Evolutionary conservation across 2,113 vertebrate species (phyloP), one percentile per base, ranked within the genome.

Genomic region (Gadus chalcogrammus): DNA sequence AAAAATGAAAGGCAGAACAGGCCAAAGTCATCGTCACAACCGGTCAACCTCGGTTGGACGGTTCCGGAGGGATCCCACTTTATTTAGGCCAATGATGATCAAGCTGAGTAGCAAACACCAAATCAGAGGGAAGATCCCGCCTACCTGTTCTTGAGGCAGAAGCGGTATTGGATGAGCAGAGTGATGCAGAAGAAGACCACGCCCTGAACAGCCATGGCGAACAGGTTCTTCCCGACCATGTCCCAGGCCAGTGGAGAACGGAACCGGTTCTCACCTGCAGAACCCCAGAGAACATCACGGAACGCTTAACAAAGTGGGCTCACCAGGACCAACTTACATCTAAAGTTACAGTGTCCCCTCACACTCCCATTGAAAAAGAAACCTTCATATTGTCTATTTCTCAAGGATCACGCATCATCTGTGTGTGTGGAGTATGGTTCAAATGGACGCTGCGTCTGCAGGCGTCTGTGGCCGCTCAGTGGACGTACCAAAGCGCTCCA

Each of bases 181-280:
- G 97, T 99, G 80, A 99, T 97, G 65, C 85, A 80, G 81, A 99
- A 99, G 90, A 99, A 99, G 65, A 98, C 88, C 18, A 93, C 89
- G 0, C 97, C 97, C 82, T 99, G 95, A 62, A 99, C 91, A 1
- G 97, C 97, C 97, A 99, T 99, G 20, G 97, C 97, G 42, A 99
- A 99, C 60, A 99, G 94, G 76, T 99, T 99, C 64, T 96, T 94
- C 71, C 97, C 97, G 69, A 99, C 97, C 80, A 99, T 91, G 79
- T 99, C 95, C 97, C 97, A 99, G 0, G 94, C 97, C 68, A 99
- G 88, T 22, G 97, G 97, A 1, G 97, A 98, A 60, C 96, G 93
- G 64, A 99, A 98, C 13, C 94, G 94, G 78, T 98, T 96, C 86
- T 99, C 97, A 55, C 97, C 97, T 99, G 73, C 4, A 70, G 15